Conservation (phyloP, 2,888 invertebrate species). For the Conus canariensis region DNA sequence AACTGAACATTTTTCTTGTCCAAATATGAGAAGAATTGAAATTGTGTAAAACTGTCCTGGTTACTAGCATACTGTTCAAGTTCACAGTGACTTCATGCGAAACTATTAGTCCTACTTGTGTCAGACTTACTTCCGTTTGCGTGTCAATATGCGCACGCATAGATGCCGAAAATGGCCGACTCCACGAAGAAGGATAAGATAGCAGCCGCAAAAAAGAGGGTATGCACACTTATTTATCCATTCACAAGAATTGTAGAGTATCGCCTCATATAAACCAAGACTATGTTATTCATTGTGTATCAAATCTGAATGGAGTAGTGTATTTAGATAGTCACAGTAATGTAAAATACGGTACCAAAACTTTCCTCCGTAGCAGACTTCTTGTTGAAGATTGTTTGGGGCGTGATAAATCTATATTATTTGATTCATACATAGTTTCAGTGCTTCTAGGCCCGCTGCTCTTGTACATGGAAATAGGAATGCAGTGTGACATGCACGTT, state of each 20-base stretch:
- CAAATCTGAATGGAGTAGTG: not conserved
- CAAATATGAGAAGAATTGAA: too few relatives aligned
- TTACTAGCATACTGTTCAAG: too few relatives aligned
- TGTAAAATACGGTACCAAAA: slow-evolving; percentile 11
- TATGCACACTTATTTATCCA: slow-evolving; percentile 36
- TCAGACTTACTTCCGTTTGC: slow-evolving; percentile 44
- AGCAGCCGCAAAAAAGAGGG: slow-evolving; percentile 73
- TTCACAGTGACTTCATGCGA: not conserved
- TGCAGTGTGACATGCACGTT: not conserved
- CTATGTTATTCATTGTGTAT: not conserved
- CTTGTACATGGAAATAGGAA: not conserved
- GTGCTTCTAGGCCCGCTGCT: not conserved
- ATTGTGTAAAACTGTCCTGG: too few relatives aligned
- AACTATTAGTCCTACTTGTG: not conserved
- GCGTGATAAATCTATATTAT: not conserved
- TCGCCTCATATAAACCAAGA: not conserved
- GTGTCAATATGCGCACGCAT: slow-evolving; percentile 55
- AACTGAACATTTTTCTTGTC: too few relatives aligned
- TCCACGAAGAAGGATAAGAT: slow-evolving; percentile 70
- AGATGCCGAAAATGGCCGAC: slow-evolving; percentile 67
- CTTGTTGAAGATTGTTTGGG: not conserved
- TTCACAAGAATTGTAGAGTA: not conserved
- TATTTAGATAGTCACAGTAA: not conserved
- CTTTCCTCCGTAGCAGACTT: slow-evolving; percentile 19
- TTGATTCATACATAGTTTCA: slow-evolving; percentile 1